These are phyloP conservation scores for Grus americana DNA, from an alignment of 2,113 vertebrate species.

Conservation along the genomic window DNA sequence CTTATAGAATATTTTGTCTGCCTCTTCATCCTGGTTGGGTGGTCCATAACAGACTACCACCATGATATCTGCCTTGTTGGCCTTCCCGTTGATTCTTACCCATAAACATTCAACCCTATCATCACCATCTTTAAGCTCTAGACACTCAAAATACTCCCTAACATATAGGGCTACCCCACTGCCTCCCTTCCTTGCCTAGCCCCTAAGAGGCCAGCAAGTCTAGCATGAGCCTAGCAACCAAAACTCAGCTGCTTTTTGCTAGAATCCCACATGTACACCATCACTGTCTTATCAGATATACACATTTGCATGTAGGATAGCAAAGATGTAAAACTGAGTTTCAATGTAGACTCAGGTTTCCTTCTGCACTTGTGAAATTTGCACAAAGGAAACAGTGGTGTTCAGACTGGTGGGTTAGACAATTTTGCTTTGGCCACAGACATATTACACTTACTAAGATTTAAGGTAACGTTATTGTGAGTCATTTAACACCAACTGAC, in stretches of 20 bases:
- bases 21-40: too few species aligned
- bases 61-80: too few species aligned
- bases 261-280: background rate
- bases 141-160: too few species aligned
- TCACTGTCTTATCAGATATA: background rate
- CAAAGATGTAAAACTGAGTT: background rate
- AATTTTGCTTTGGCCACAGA: background rate
- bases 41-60: too few species aligned
- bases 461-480: background rate
- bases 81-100: too few species aligned
- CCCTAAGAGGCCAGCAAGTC: background rate
- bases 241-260: background rate
- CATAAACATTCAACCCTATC: too few species aligned
- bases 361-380: background rate
- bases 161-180: too few species aligned
- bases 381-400: background rate
- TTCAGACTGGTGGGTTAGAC: background rate
- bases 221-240: background rate
- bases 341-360: background rate
- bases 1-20: too few species aligned
- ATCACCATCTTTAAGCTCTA: too few species aligned
- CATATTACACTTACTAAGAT: background rate
- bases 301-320: background rate
- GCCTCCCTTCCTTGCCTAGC: too few species aligned
- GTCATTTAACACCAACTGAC: background rate